Evolutionary conservation across 35 echinoderm and acorn worm genomes (phyloP), one percentile per base, ranked within the genome.

Genomic region (Heliocidaris tuberculata): DNA sequence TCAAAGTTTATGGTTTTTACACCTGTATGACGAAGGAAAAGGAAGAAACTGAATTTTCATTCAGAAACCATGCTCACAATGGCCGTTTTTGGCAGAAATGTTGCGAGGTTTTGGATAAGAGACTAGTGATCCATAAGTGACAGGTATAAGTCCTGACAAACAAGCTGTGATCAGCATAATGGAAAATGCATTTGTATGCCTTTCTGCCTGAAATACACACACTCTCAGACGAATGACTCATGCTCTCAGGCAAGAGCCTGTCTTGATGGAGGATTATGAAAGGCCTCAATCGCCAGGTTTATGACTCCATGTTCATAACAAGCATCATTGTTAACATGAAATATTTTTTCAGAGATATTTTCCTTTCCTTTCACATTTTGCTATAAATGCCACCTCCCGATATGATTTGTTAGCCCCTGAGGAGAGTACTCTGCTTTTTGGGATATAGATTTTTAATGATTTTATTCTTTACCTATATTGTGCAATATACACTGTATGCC

Each of bases 131-230:
- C 19, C 65, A 7, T 78, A 0, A 31, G 31, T 89, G 87, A 89
- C 87, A 89, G 87, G 30, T 48, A 47, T 89, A 48, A 89, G 31
- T 48, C 87, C 15, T 32, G 31, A 48, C 87, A 89, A 89, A 89
- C 87, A 89, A 32, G 87, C 31, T 89, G 87, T 48, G 31, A 89
- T 89, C 87, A 89, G 87, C 87, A 89, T 89, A 89, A 89, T 89
- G 87, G 86, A 89, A 89, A 89, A 89, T 31, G 87, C 29, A 89
- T 89, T 89, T 89, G 87, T 89, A 27, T 78, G 65, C 65, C 65
- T 19, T 78, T 78, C 65, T 78, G 65, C 65, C 21, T 78, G 65
- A n/a, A 19, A 78, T 78, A 24, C 65, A 78, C 65, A 78, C 52
- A 56, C 65, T n/a, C 65, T 78, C 65, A 6, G 21, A 19, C 27